phyloP scores from a whole-genome alignment of 1,140 invertebrate genomes.

The Cotesia typhae region DNA sequence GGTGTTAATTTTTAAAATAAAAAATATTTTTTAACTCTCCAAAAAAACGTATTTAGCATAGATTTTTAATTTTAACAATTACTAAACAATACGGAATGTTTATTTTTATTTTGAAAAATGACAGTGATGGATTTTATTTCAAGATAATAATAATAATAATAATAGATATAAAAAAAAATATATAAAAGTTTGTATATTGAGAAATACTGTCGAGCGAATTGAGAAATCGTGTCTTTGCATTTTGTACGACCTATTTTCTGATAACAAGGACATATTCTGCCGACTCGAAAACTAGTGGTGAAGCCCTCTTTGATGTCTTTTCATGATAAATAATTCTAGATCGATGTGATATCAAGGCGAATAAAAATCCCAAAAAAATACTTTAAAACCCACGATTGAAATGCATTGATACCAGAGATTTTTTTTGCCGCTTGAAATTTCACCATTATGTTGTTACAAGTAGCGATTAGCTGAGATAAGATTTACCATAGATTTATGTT shows the following conservation, averaged over 20 bases:
- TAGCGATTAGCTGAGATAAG: no score
- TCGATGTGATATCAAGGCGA: background rate
- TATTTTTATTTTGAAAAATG: no score
- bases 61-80: no score
- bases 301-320: background rate
- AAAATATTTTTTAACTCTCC: no score
- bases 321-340: conserved; percentile 16
- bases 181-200: background rate
- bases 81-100: no score
- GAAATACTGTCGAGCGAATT: conserved; percentile 2
- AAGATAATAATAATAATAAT: background rate
- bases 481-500: no score
- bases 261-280: conserved; percentile 6
- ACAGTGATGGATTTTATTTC: no score
- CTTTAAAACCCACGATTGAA: background rate
- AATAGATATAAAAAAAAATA: background rate
- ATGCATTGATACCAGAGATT: background rate
- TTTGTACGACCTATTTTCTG: conserved; percentile 7
- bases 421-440: no score
- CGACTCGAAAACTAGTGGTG: conserved; percentile 1
- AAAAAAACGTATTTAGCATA: no score
- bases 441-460: no score
- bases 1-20: no score
- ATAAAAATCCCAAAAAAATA: background rate
- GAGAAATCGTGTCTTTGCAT: conserved; percentile 15